Base-by-base conservation (phyloP, 2,888 invertebrate genomes). In the Pycnomerus fuliginosus region DNA sequence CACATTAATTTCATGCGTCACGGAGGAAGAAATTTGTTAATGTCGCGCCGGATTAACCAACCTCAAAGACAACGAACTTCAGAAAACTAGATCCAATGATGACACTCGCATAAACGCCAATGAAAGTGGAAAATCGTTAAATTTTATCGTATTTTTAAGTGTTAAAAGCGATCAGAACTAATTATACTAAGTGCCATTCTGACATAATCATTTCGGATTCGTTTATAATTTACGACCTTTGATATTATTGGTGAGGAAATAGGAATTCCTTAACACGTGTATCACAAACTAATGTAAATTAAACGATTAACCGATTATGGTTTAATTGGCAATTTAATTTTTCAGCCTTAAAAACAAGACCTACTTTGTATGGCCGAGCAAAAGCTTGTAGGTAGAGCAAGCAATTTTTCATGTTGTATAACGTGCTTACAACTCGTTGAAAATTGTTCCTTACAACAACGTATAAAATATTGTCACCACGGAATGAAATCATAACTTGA, bases 111-210 rank as follows among this genome's bases (percentile, higher is more conserved):
- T 33, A 32, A 27, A 34, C 35, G 20, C 35, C 10, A 27, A 20
- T 41, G 15, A 38, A 50, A 50, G 43, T 33, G 37, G 46, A 46
- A 45, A 46, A 44, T 50, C 43, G 41, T 33, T 30, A 28, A 34
- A 32, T 37, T 45, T 45, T 50, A 50, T 42, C 49, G 33, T 41
- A 44, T 43, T 27, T 43, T 46, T 36, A 30, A 44, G 50, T 46
- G 44, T 46, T 37, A 44, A 43, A 25, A 24, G 36, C 36, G 24
- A 43, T 43, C 43, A 43, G 27, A 28, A 34, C 43, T 36, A 43
- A 43, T 43, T 32, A 43, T 36, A 43, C 41, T 34, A 41, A 41
- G 34, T 34, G 34, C 34, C 34, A 41, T 41, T 41, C 29, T 41
- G 41, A 41, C 41, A 41, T 34, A 41, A 41, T 41, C 34, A 32